phyloP scores from a whole-genome alignment of 2,113 vertebrate genomes.

The Loxodonta africana region DNA sequence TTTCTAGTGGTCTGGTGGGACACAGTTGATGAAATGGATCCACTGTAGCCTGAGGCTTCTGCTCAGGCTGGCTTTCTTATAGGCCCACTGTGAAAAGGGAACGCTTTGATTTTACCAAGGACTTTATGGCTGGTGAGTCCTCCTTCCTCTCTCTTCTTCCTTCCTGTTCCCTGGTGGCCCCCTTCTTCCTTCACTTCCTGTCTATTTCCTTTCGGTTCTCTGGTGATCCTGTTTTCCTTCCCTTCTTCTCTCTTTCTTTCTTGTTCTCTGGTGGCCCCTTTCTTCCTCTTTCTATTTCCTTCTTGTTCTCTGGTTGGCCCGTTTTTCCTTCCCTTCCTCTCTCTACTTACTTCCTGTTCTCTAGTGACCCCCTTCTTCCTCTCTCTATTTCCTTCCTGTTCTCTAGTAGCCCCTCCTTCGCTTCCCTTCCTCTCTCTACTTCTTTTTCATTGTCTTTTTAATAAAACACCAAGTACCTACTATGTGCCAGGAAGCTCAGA shows the following conservation, averaged over 20 bases:
- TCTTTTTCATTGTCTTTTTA: neutral
- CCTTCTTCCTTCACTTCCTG: no score
- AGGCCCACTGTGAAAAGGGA: neutral
- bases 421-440: no score
- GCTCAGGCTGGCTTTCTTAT: neutral
- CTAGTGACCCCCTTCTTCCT: no score
- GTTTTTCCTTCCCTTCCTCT: neutral
- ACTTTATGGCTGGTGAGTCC: no score
- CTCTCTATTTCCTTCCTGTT: no score
- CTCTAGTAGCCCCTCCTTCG: no score
- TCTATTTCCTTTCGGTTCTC: no score
- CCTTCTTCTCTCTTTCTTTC: no score
- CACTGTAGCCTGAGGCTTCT: neutral
- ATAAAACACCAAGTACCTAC: neutral
- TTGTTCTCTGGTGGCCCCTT: no score
- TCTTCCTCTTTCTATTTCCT: no score
- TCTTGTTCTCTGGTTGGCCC: no score
- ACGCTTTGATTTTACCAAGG: neutral
- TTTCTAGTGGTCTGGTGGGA: neutral
- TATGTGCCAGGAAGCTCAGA: neutral
- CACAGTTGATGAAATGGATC: neutral
- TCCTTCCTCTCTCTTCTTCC: neutral
- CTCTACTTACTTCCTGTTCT: neutral
- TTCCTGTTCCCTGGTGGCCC: neutral
- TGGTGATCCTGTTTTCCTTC: no score